Conservation (phyloP, 1,140 invertebrate species). For the Tetramorium simillimum region DNA sequence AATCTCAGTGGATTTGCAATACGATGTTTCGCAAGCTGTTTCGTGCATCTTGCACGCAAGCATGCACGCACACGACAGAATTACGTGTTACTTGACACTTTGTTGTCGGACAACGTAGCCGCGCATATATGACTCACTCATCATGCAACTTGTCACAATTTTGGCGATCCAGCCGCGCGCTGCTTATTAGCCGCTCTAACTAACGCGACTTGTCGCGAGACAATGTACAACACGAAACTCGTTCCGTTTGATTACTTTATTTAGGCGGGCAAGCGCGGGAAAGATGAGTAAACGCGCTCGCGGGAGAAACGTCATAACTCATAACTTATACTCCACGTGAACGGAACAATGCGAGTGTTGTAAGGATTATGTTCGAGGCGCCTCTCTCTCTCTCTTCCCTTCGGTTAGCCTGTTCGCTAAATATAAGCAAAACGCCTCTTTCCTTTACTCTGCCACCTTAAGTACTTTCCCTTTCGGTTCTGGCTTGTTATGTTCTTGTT, state of each 20-base stretch:
- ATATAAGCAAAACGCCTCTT: neutral
- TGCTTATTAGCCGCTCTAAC: slow-evolving; percentile 27
- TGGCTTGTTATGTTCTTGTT: slow-evolving; percentile 7
- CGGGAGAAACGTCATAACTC: slow-evolving; percentile 51
- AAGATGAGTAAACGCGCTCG: slow-evolving; percentile 44
- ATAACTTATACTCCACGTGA: slow-evolving; percentile 74
- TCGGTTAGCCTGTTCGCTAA: neutral
- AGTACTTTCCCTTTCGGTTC: neutral
- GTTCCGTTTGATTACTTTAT: slow-evolving; percentile 34
- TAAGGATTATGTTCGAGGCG: slow-evolving; percentile 29
- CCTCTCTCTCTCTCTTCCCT: neutral
- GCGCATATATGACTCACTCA: slow-evolving; percentile 13
- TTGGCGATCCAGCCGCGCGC: slow-evolving; percentile 20
- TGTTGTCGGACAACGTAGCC: slow-evolving; percentile 42
- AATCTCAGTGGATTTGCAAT: slow-evolving; percentile 30
- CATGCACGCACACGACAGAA: slow-evolving; percentile 11
- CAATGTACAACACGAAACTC: slow-evolving; percentile 58
- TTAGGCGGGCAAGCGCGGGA: slow-evolving; percentile 3
- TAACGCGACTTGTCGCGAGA: slow-evolving; percentile 50
- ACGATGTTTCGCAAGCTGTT: slow-evolving; percentile 1
- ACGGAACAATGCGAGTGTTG: slow-evolving; percentile 72
- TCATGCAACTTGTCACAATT: slow-evolving; percentile 46
- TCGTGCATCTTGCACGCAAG: neutral
- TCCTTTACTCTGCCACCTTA: neutral
- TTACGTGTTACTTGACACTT: slow-evolving; percentile 45